A percentile compares a stretch with the other conserved stretches of the same genome.
Conservation (phyloP, 1,140 invertebrate genomes). For the Gerris buenoi region DNA sequence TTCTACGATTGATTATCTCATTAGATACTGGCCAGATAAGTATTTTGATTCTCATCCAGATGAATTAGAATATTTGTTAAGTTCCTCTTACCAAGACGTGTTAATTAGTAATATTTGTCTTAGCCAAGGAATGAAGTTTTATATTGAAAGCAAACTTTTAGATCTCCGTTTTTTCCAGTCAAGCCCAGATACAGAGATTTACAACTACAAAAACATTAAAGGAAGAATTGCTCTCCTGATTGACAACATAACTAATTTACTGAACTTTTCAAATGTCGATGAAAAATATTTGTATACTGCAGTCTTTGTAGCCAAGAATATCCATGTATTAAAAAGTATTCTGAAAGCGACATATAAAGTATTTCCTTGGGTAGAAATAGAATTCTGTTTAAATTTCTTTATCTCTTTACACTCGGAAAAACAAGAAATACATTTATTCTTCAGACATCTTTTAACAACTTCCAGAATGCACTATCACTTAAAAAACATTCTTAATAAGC, state of each 20-base stretch:
- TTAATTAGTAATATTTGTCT: background rate
- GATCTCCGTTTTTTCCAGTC: background rate
- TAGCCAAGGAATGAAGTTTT: background rate
- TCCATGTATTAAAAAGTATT: background rate
- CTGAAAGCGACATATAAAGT: background rate
- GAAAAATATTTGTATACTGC: background rate
- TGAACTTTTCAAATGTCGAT: background rate
- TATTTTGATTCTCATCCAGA: background rate
- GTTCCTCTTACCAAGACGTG: background rate
- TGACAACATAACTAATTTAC: background rate
- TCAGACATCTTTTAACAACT: background rate
- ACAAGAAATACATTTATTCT: background rate
- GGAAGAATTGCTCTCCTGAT: background rate
- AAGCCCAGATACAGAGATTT: background rate
- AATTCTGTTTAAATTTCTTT: background rate
- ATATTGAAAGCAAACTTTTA: background rate
- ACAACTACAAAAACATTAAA: background rate
- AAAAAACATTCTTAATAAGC: background rate
- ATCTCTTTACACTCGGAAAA: background rate
- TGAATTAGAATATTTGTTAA: background rate
- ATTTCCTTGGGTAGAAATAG: background rate
- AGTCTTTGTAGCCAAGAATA: background rate
- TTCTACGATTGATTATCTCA: background rate
- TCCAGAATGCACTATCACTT: background rate
- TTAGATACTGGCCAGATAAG: background rate